These are phyloP conservation scores for Catostomus latipinnis DNA, from an alignment of 2,797 vertebrate genomes.

Conservation along the genomic window DNA sequence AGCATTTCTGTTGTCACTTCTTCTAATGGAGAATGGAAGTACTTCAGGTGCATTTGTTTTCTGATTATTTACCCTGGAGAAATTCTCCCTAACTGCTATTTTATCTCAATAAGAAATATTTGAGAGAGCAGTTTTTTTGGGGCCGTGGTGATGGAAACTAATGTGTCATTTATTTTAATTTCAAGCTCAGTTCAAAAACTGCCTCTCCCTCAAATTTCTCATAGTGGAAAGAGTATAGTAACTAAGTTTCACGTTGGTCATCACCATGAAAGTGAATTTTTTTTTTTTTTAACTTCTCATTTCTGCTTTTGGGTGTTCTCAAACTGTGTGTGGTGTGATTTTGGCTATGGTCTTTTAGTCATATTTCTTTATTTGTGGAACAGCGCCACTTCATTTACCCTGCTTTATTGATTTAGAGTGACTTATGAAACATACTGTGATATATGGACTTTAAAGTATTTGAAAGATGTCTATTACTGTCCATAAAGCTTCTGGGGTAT, in stretches of 20 bases:
- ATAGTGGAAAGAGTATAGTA: background rate
- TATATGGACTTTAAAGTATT: background rate
- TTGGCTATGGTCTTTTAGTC: background rate
- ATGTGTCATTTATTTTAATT: slow-evolving; percentile 1
- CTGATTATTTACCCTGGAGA: background rate
- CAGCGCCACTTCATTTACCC: background rate
- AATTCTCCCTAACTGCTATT: background rate
- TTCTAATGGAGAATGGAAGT: too few relatives aligned
- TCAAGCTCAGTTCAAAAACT: background rate
- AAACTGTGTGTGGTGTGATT: background rate
- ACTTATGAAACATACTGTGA: background rate
- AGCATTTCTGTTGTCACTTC: too few relatives aligned
- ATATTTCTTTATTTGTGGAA: background rate
- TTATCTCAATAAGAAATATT: background rate
- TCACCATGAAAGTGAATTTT: slow-evolving; percentile 6
- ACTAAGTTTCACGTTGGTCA: background rate
- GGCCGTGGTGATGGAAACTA: too few relatives aligned
- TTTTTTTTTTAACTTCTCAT: background rate
- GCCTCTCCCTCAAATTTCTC: background rate
- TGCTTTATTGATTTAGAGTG: background rate
- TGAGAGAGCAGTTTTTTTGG: background rate
- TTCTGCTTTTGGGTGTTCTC: slow-evolving; percentile 18
- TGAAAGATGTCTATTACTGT: background rate
- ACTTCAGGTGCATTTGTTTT: background rate
- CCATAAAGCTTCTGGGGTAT: background rate